phyloP scores from a whole-genome alignment of 2,797 vertebrate genomes.

The Oceanodroma leucorhoa region DNA sequence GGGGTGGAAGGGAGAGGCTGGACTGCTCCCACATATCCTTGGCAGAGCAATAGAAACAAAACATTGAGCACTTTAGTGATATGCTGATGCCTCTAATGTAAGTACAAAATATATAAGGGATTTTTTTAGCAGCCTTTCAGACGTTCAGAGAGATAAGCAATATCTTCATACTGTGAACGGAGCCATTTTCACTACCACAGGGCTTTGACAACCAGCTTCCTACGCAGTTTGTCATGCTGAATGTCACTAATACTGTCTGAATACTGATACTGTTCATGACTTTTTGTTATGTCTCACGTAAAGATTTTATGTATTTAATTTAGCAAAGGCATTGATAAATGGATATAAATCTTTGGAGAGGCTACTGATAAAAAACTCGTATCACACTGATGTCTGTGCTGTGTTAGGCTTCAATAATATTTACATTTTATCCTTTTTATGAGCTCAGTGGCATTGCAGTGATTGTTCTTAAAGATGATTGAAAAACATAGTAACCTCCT shows the following conservation, averaged over 20 bases:
- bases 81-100: slow-evolving; percentile 24
- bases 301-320: slow-evolving; percentile 62
- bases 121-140: slow-evolving; percentile 41
- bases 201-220: slow-evolving; percentile 66
- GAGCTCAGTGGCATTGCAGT: background rate
- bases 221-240: slow-evolving; percentile 56
- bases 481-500: background rate
- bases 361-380: slow-evolving; percentile 19
- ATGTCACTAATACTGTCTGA: slow-evolving; percentile 57
- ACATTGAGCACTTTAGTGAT: background rate
- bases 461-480: background rate
- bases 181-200: slow-evolving; percentile 65
- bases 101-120: slow-evolving; percentile 39
- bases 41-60: background rate
- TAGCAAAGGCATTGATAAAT: slow-evolving; percentile 42
- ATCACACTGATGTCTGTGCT: background rate
- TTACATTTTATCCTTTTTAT: slow-evolving; percentile 31
- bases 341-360: slow-evolving; percentile 31
- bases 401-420: background rate
- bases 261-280: slow-evolving; percentile 53
- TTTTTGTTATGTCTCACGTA: slow-evolving; percentile 42
- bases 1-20: background rate
- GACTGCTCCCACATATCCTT: background rate
- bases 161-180: slow-evolving; percentile 58
- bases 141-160: slow-evolving; percentile 45